Conservation (phyloP, 2,888 invertebrate genomes). For the Proisotoma minuta region DNA sequence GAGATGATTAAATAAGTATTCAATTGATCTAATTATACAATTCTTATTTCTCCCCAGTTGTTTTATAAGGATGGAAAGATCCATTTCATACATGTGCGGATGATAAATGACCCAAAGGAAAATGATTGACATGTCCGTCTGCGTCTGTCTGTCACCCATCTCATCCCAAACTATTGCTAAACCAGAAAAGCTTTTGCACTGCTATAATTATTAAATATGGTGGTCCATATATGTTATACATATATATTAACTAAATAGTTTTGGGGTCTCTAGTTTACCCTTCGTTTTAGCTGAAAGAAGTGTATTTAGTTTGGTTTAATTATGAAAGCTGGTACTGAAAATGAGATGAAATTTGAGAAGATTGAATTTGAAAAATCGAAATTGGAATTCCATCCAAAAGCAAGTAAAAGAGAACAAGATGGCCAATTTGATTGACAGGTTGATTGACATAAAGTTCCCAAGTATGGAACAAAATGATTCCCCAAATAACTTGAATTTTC, state of each 20-base stretch:
- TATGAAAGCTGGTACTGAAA: neutral
- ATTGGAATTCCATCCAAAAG: neutral
- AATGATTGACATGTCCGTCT: constrained; percentile 15
- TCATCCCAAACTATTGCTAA: neutral
- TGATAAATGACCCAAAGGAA: constrained; percentile 12
- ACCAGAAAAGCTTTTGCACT: neutral
- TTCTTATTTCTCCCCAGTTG: neutral
- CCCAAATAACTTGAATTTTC: neutral
- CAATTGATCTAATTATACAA: neutral
- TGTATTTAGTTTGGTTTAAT: neutral
- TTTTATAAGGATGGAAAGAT: neutral
- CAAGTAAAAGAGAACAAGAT: neutral
- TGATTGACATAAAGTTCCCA: constrained; percentile 4
- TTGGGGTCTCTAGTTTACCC: no score
- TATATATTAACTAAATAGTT: no score
- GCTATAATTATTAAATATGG: constrained; percentile 1
- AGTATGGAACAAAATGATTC: no score
- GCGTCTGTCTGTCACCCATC: constrained; percentile 7
- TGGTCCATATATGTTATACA: neutral
- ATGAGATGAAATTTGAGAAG: neutral
- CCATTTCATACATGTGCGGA: no score
- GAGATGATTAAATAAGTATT: no score
- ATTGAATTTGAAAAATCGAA: neutral
- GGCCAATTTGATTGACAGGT: neutral
- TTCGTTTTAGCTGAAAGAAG: no score